A percentile compares a stretch with the other conserved stretches of the same genome.
phyloP scores from a whole-genome alignment of 2,797 vertebrate genomes.

The Pogoniulus pusillus region DNA sequence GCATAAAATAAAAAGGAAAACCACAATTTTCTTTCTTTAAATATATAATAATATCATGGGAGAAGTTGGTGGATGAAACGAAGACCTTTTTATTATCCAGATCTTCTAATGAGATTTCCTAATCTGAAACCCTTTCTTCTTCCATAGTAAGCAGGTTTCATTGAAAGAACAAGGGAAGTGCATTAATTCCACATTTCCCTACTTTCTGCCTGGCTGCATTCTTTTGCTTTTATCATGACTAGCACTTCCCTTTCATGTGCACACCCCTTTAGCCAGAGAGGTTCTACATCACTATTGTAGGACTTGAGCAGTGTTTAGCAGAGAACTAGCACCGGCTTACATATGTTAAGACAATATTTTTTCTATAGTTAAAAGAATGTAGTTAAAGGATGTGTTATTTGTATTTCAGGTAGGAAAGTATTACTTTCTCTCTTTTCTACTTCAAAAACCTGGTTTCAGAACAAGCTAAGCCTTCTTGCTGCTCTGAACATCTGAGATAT shows the following conservation, averaged over 20 bases:
- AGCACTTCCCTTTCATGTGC: neutral
- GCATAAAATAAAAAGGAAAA: neutral
- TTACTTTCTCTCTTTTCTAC: neutral
- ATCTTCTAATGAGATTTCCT: neutral
- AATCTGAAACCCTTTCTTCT: neutral
- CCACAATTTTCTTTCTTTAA: neutral
- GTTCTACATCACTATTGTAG: neutral
- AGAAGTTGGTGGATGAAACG: neutral
- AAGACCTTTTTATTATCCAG: neutral
- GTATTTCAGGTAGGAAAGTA: neutral
- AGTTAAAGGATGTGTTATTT: slow-evolving; percentile 29
- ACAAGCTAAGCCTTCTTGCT: slow-evolving; percentile 40
- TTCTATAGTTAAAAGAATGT: slow-evolving; percentile 4
- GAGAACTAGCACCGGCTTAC: neutral
- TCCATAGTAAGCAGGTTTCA: neutral
- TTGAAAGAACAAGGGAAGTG: neutral
- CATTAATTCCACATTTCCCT: neutral
- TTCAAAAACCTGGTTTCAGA: neutral
- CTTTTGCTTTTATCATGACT: neutral
- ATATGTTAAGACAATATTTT: slow-evolving; percentile 22
- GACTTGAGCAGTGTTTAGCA: neutral
- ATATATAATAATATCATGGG: neutral
- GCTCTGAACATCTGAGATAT: neutral
- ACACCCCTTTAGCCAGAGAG: neutral
- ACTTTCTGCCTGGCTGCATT: neutral